Evolutionary conservation across 2,797 vertebrate genomes (phyloP).

Genomic region (Helicolenus hilgendorfi): DNA sequence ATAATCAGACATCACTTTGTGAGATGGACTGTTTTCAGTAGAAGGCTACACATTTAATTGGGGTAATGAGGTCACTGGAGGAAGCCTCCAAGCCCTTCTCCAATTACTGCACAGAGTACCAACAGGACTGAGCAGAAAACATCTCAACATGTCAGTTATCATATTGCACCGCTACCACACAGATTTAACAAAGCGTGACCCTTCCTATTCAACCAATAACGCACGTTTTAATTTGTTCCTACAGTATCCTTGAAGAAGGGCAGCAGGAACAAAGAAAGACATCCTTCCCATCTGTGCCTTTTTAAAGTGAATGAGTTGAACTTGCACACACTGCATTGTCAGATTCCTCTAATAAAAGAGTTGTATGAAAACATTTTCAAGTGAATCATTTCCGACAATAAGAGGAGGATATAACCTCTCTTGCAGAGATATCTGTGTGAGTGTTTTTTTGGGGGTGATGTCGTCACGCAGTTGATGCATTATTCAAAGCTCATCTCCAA

Average conservation of each 20-base stretch:
- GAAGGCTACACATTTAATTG: constrained; percentile 68
- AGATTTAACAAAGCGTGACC: constrained; percentile 48
- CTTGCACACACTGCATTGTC: neutral
- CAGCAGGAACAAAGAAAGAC: neutral
- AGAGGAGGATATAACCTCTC: constrained; percentile 14
- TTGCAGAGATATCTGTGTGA: neutral
- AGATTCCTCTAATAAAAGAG: neutral
- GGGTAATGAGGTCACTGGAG: constrained; percentile 77
- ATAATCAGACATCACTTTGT: constrained; percentile 64
- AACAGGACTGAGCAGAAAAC: constrained; percentile 34
- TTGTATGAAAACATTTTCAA: neutral
- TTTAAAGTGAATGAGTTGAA: constrained; percentile 5
- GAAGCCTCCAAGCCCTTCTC: constrained; percentile 66
- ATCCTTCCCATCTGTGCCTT: neutral
- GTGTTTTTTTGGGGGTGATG: constrained; percentile 48
- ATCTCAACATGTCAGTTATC: constrained; percentile 45
- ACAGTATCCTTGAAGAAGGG: neutral
- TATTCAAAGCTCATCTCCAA: constrained; percentile 50
- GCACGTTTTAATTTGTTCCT: constrained; percentile 18
- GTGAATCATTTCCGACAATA: neutral
- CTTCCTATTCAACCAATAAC: constrained; percentile 38
- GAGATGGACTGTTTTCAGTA: constrained; percentile 58
- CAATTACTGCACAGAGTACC: constrained; percentile 49
- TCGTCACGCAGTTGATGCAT: constrained; percentile 50
- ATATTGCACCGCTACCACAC: neutral